These are phyloP conservation scores for Cosmorhoe ocellata DNA, from an alignment of 2,888 invertebrate species.

Conservation along the genomic window DNA sequence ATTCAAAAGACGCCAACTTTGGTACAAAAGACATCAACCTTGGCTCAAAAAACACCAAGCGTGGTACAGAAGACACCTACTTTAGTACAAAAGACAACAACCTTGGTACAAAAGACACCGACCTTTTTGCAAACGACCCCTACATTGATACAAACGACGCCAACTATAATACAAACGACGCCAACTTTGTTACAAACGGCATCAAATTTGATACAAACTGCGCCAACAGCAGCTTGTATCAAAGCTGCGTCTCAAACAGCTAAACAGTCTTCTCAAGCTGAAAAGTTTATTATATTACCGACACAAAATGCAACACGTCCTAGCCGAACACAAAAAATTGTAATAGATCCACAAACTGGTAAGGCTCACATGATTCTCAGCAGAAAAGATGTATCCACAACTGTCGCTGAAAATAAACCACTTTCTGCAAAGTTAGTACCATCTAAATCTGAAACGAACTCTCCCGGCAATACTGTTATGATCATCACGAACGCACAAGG, in stretches of 20 bases:
- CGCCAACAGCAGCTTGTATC: no score
- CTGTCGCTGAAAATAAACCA: slow-evolving; percentile 56
- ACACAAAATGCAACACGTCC: slow-evolving; percentile 59
- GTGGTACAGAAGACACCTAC: slow-evolving; percentile 21
- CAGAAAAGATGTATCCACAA: slow-evolving; percentile 53
- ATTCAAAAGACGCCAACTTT: slow-evolving; percentile 23
- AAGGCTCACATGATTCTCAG: slow-evolving; percentile 71
- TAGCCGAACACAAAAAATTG: slow-evolving; percentile 72
- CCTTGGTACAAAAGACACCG: slow-evolving; percentile 25
- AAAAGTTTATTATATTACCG: slow-evolving; percentile 74
- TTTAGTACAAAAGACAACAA: slow-evolving; percentile 13
- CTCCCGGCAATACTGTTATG: slow-evolving; percentile 83
- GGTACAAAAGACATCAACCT: slow-evolving; percentile 1
- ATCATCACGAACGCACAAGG: slow-evolving; percentile 85
- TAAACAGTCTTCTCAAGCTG: slow-evolving; percentile 47
- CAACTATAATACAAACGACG: slow-evolving; percentile 12
- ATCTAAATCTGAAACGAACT: slow-evolving; percentile 54
- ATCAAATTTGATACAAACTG: slow-evolving; percentile 55
- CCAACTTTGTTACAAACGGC: slow-evolving; percentile 14
- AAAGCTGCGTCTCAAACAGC: slow-evolving; percentile 49
- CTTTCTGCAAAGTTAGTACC: slow-evolving; percentile 69
- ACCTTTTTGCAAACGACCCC: slow-evolving; percentile 15
- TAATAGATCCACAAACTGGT: slow-evolving; percentile 74
- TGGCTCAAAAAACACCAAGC: slow-evolving; percentile 8
- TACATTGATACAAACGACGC: slow-evolving; percentile 12